Percentiles rank a stretch among this genome's conserved stretches.
Conservation (phyloP, 2,888 invertebrate genomes). For the Dynastes maya region DNA sequence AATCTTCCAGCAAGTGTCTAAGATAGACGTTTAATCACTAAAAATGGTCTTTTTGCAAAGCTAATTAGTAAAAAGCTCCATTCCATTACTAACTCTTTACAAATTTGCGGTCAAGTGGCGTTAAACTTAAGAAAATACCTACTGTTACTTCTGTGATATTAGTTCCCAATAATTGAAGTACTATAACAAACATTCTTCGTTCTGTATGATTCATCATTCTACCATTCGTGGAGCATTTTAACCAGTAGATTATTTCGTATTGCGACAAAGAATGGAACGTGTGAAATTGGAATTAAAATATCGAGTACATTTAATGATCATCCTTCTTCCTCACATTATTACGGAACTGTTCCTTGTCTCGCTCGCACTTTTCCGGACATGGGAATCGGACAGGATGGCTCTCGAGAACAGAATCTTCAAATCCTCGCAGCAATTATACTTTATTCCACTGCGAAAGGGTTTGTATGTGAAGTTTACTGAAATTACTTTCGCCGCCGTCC, state of each 20-base stretch:
- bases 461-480: constrained; percentile 5
- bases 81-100: too few species aligned
- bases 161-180: too few species aligned
- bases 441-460: not conserved
- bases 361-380: not conserved
- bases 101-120: too few species aligned
- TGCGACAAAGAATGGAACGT: not conserved
- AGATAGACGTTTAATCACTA: too few species aligned
- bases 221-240: not conserved
- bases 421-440: constrained; percentile 8
- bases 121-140: too few species aligned
- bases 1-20: too few species aligned
- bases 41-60: too few species aligned
- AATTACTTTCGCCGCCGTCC: constrained; percentile 2
- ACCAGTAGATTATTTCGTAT: not conserved
- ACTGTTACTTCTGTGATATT: too few species aligned
- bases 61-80: too few species aligned
- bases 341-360: not conserved
- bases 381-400: not conserved
- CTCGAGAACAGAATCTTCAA: constrained; percentile 6
- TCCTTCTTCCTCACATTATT: not conserved
- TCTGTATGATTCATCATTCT: not conserved
- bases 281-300: constrained; percentile 16
- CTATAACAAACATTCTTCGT: too few species aligned
- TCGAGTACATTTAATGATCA: constrained; percentile 1